Evolutionary conservation across 1,140 invertebrate genomes (phyloP), one percentile per base, ranked within the genome.

Genomic region (Drosophila lacertosa): DNA sequence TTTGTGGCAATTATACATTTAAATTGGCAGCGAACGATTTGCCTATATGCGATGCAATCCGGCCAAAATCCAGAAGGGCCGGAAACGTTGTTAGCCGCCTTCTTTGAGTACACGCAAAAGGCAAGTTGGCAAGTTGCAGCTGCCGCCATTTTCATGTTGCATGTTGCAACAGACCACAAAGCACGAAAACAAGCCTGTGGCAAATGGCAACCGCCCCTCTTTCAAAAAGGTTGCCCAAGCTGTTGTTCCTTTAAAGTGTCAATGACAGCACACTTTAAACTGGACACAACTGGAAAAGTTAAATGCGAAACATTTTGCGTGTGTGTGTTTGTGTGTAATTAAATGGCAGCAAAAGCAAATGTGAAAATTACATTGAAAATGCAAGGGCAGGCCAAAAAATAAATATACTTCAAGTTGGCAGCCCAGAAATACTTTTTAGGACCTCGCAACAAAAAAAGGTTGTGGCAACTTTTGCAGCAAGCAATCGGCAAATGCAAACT

Each of bases 81-180:
- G 16, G 60, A 40, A 54, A 55, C 37, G 20, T 18, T 44, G 48
- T 35, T 45, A 51, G 22, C 35, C 45, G 35, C 35, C 59, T 42
- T 51, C 50, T 26, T 32, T 11, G 16, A 50, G 47, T 20, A 35
- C 47, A 50, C 47, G 54, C 39, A 26, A 18, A 24, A 32, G 70
- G 70, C 64, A 74, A 33, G 44, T 10, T 45, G 42, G 20, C 42
- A 40, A 10, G 29, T 42, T 62, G 35, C 77, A 79, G 77, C 77
- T 71, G 77, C 59, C 73, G 78, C 73, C 70, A 75, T 71, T 80
- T 80, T 65, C 76, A 53, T 79, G 77, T 73, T 70, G 60, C 55
- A 54, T 68, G 4, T 44, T 39, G 57, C 37, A 68, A 42, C 55
- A 64, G 68, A 71, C 75, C 75, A 53, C 75, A 78, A 68, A 77